Conservation (phyloP, 2,797 vertebrate species). For the Molossus alvarezi region DNA sequence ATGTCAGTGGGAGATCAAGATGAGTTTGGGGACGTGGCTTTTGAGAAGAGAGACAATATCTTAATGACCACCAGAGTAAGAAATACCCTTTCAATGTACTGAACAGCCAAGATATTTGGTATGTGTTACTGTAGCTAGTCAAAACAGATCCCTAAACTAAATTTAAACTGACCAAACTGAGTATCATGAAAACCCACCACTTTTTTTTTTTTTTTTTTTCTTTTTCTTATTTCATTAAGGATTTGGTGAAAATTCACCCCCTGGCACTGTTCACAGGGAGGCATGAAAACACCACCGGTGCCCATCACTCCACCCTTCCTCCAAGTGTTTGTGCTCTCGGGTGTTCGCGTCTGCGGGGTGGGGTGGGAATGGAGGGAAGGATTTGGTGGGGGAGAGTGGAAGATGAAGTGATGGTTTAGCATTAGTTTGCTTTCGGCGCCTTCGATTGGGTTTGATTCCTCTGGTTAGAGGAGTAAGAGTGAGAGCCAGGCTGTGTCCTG, state of each 20-base stretch:
- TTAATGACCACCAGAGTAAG: background rate
- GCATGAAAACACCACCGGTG: background rate
- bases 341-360: background rate
- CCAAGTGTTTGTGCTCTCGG: background rate
- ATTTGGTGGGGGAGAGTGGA: background rate
- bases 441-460: background rate
- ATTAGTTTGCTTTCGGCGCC: background rate
- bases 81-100: background rate
- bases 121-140: background rate
- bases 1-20: background rate
- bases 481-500: background rate
- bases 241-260: background rate
- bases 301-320: background rate
- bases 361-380: background rate
- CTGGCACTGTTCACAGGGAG: background rate
- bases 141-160: constrained; percentile 7
- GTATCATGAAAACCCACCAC: background rate
- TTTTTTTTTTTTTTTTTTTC: background rate
- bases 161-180: background rate
- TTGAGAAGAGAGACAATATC: background rate
- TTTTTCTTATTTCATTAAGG: background rate
- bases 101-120: background rate
- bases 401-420: background rate
- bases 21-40: background rate
- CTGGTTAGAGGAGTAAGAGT: background rate